Conservation (phyloP, 64 coral and sea anemone genomes). For the Actinia tenebrosa region DNA sequence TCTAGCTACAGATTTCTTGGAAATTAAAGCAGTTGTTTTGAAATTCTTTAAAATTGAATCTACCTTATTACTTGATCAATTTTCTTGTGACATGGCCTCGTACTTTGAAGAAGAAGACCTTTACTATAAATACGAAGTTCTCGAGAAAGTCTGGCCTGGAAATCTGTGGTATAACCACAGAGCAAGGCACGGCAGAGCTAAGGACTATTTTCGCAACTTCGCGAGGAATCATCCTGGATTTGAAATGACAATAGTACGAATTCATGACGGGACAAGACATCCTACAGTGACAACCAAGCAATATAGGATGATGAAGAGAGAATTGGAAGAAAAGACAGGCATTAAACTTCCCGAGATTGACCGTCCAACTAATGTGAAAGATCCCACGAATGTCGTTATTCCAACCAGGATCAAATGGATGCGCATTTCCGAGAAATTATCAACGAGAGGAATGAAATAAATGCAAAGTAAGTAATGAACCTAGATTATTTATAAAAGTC, state of each 20-base stretch:
- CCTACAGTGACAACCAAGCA: neutral
- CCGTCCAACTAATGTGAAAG: neutral
- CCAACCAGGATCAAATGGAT: neutral
- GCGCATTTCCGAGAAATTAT: neutral
- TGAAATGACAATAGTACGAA: neutral
- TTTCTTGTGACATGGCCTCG: neutral
- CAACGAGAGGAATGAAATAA: neutral
- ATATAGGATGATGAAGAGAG: neutral
- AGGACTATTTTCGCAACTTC: neutral
- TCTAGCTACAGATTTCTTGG: no score
- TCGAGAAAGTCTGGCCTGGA: neutral
- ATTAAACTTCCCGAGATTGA: neutral
- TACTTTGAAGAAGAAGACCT: neutral
- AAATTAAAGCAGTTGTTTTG: no score
- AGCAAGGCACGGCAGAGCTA: neutral
- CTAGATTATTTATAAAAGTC: no score
- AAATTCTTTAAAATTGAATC: no score
- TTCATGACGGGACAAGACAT: neutral
- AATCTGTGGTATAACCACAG: neutral
- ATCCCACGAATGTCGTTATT: neutral
- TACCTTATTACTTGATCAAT: no score
- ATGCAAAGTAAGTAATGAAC: neutral
- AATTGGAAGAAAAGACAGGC: neutral
- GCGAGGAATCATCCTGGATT: neutral
- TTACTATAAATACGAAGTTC: neutral